Evolutionary conservation across 2,888 invertebrate genomes (phyloP), one percentile per base, ranked within the genome.

Genomic region (Diplolepis rosae): DNA sequence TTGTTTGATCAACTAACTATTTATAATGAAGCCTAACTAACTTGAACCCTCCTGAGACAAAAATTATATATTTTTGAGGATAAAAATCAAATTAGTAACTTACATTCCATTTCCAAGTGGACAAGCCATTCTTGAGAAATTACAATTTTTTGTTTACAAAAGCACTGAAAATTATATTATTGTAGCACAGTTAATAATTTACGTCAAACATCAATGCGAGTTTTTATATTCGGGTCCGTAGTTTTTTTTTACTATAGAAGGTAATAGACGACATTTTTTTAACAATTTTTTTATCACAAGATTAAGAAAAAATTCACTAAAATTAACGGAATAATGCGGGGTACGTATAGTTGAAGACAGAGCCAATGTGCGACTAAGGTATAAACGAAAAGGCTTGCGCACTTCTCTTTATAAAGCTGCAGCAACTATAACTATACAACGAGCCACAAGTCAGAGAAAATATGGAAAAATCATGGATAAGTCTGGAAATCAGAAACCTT

Each of bases 101-200:
- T 72, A 80, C 80, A 56, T 70, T 68, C 78, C 76, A 65, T 79
- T 79, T 70, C 69, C 72, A 13, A 79, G 2, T 13, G 80, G 75
- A 66, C 78, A 78, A 39, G 75, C 75, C 78, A 77, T 78, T 35
- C 22, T 78, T 9, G 22, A 51, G 15, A 11, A 68, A 67, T 51
- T 30, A 30, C 7, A 28, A 18, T 1, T 4, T 42, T 45, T 24
- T 42, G 22, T 28, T 39, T 5, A 15, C 3, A 5, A 27, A 27
- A 0, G 7, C 52, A 28, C 30, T 48, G 2, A 4, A 15, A n/a
- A 65, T 28, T 65, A 42, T 28, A 39, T 65, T 9, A 28, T 27
- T 5, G 15, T 24, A 27, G 9, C 27, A 45, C 15, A 15, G 27
- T 42, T 65, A 27, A 18, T 13, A 28, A 65, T 48, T 4, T 11